Base-by-base conservation (phyloP, 1,140 invertebrate genomes). In the Aphaenogaster ashmeadi region DNA sequence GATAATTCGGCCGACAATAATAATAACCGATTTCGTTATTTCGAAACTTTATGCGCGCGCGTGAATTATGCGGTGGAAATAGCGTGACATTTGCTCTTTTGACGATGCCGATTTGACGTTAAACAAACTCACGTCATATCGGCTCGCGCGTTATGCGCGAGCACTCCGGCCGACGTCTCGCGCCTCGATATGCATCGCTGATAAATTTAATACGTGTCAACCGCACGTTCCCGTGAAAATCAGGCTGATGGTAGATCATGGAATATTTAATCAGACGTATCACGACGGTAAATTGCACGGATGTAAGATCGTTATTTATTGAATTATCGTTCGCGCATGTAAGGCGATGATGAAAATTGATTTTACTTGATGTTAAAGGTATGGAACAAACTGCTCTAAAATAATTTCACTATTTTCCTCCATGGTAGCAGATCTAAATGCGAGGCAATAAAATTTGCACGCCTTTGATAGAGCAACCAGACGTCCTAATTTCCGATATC, bases 51-150 rank as follows among this genome's bases (percentile, higher is more conserved):
- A 47, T 13, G 41, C 41, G 11, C 52, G 60, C 38, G 27, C 67
- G 38, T 52, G 67, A 83, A 74, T 83, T 74, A 60, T 83, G 80
- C 52, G 80, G 52, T 47, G 67, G 67, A 83, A 83, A 74, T 83
- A 83, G 67, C 80, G 80, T 83, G 80, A 83, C 67, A 83, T 74
- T 83, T 83, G 80, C 80, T 83, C 80, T 83, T 83, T 83, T 83
- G 52, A 58, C 66, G 52, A 83, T 72, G 52, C 79, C 50, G 79
- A 72, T 83, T 83, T 74, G 79, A 83, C 80, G 18, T 83, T 74
- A 83, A 83, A 72, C 80, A 81, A 81, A 81, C 79, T 72, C 79
- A 44, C 21, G 79, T 81, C 79, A 72, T 41, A 81, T 56, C 79
- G 79, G 44, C 21, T 72, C 38, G 79, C 38, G 38, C 58, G 41